These are phyloP conservation scores for Drosophila pruinosa DNA, from an alignment of 1,140 invertebrate species.

Conservation along the genomic window DNA sequence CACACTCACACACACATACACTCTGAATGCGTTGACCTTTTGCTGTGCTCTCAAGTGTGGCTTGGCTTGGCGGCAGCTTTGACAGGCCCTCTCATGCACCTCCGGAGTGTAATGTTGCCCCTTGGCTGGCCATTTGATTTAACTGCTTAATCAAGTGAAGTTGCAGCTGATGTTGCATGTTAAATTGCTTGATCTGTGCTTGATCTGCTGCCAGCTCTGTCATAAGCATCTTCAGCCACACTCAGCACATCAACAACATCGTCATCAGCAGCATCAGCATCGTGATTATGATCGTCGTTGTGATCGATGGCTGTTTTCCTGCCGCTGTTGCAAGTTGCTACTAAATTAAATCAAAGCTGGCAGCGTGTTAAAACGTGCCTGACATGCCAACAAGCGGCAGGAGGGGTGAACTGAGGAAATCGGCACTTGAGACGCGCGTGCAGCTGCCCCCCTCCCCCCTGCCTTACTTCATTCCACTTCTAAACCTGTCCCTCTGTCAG, in stretches of 20 bases:
- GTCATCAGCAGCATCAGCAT: neutral
- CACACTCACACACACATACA: constrained; percentile 38
- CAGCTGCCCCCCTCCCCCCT: neutral
- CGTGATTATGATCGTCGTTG: constrained; percentile 14
- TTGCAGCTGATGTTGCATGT: constrained; percentile 55
- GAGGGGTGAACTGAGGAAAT: constrained; percentile 50
- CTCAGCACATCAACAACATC: neutral
- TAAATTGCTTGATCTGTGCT: constrained; percentile 62
- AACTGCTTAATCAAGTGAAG: constrained; percentile 74
- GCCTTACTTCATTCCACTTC: neutral
- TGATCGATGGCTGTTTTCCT: constrained; percentile 70
- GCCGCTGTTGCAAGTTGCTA: constrained; percentile 49
- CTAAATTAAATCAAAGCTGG: constrained; percentile 80
- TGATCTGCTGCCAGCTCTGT: constrained; percentile 54
- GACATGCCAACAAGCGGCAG: constrained; percentile 59
- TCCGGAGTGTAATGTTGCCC: constrained; percentile 17
- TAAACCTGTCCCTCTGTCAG: neutral
- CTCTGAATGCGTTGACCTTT: constrained; percentile 79
- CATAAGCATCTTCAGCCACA: constrained; percentile 37
- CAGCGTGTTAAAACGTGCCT: constrained; percentile 76
- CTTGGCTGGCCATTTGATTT: constrained; percentile 53
- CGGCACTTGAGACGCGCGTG: constrained; percentile 68
- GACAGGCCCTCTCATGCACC: constrained; percentile 63
- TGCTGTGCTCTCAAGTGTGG: constrained; percentile 72
- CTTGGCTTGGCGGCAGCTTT: constrained; percentile 63